Evolutionary conservation across 1,140 invertebrate species (phyloP).

Genomic region (Platyscapa corneri): DNA sequence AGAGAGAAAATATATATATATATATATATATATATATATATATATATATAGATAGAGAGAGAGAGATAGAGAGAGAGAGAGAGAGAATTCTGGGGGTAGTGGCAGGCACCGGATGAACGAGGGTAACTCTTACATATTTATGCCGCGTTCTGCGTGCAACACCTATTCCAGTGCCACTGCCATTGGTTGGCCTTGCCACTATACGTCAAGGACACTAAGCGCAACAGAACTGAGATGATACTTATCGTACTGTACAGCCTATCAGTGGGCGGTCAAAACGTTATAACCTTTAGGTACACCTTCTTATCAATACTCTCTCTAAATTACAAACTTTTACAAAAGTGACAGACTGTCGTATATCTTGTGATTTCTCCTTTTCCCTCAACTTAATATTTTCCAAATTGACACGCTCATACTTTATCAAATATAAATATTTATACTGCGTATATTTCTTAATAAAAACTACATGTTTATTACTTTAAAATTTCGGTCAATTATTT

Average conservation of each 20-base stretch:
- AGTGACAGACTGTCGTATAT: background rate
- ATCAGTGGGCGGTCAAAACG: background rate
- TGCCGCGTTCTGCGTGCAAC: conserved; percentile 66
- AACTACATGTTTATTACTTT: too few species aligned
- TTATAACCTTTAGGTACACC: background rate
- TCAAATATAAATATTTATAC: too few species aligned
- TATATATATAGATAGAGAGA: too few species aligned
- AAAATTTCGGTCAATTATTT: too few species aligned
- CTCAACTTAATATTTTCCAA: background rate
- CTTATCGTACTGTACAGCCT: background rate
- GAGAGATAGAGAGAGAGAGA: too few species aligned
- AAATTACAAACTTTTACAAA: background rate
- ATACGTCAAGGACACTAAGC: too few species aligned
- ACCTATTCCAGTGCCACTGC: conserved; percentile 56
- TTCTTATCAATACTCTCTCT: background rate
- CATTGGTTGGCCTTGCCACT: conserved; percentile 53
- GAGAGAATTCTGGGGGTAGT: conserved; percentile 16
- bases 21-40: too few species aligned
- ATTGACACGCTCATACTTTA: too few species aligned
- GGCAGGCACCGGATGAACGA: conserved; percentile 35
- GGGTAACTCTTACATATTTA: conserved; percentile 75
- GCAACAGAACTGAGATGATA: background rate
- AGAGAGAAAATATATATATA: too few species aligned
- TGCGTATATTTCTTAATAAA: too few species aligned
- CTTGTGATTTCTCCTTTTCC: background rate